These are phyloP conservation scores for Lepidocyrtinus sp. DNA, from an alignment of 2,888 invertebrate genomes.

Conservation along the genomic window DNA sequence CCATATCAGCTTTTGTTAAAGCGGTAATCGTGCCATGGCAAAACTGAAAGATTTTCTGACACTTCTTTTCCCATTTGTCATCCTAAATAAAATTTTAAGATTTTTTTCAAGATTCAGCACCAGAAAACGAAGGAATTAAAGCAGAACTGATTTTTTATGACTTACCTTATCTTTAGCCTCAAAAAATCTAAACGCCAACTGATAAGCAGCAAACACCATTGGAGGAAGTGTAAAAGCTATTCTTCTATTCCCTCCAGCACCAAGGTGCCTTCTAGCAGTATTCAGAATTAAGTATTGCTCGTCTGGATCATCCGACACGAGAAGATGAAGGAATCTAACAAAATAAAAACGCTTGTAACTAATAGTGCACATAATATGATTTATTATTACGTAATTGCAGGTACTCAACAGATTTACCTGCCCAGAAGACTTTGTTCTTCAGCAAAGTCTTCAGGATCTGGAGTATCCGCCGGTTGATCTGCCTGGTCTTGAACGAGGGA, in stretches of 20 bases:
- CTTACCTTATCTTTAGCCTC: slow-evolving; percentile 81
- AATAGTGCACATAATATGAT: too few species aligned
- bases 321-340: slow-evolving; percentile 84
- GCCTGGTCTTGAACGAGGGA: slow-evolving; percentile 90
- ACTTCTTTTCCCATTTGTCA: slow-evolving; percentile 98
- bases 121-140: neutral
- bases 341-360: slow-evolving; percentile 10
- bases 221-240: slow-evolving; percentile 95
- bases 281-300: slow-evolving; percentile 93
- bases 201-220: slow-evolving; percentile 93
- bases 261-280: slow-evolving; percentile 89
- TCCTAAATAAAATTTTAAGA: slow-evolving; percentile 80
- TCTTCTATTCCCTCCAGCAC: slow-evolving; percentile 89
- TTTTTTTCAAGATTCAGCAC: too few species aligned
- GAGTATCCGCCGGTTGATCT: slow-evolving; percentile 80
- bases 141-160: slow-evolving; percentile 13
- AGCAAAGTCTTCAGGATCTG: slow-evolving; percentile 93
- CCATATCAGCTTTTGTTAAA: slow-evolving; percentile 94
- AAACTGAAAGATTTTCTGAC: slow-evolving; percentile 98
- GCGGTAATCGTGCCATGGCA: slow-evolving; percentile 96
- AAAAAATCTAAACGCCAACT: slow-evolving; percentile 88
- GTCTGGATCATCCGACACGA: slow-evolving; percentile 85
- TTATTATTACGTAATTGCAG: too few species aligned
- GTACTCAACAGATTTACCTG: too few species aligned
- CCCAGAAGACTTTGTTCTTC: slow-evolving; percentile 96